phyloP scores from a whole-genome alignment of 2,888 invertebrate genomes.

The Drosophila siamana region DNA sequence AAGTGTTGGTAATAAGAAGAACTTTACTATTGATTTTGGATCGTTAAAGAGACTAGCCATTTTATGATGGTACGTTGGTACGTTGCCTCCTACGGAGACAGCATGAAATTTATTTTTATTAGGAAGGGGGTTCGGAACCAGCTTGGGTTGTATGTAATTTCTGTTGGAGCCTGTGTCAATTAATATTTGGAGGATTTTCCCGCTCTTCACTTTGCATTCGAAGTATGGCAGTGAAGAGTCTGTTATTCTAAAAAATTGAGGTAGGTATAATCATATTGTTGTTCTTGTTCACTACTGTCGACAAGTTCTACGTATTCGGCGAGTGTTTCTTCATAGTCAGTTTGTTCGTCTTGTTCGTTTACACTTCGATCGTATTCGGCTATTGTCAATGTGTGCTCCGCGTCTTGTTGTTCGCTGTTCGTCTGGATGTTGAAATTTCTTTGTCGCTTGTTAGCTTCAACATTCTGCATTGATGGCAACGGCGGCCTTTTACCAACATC shows the following conservation, averaged over 20 bases:
- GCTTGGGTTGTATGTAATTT: background rate
- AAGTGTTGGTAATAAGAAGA: background rate
- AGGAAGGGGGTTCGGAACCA: background rate
- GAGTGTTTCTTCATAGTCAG: background rate
- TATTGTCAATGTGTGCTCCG: background rate
- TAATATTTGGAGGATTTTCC: background rate
- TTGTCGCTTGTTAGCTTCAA: background rate
- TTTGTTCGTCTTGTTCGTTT: background rate
- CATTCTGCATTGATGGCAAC: background rate
- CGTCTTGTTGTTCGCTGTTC: background rate
- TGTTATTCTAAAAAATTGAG: constrained; percentile 1
- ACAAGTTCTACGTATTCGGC: background rate
- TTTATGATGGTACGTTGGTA: background rate
- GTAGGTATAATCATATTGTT: background rate
- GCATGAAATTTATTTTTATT: background rate
- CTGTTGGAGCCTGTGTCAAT: background rate
- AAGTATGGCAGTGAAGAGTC: background rate
- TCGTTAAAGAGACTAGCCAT: background rate
- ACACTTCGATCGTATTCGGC: background rate
- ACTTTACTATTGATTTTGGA: background rate
- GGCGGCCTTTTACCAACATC: background rate
- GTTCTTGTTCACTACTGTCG: no score
- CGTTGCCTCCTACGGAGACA: background rate
- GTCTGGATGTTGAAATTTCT: background rate
- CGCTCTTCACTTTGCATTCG: constrained; percentile 8